phyloP scores from a whole-genome alignment of 1,140 invertebrate species.

The silkworm (Bombyx mori) region DNA sequence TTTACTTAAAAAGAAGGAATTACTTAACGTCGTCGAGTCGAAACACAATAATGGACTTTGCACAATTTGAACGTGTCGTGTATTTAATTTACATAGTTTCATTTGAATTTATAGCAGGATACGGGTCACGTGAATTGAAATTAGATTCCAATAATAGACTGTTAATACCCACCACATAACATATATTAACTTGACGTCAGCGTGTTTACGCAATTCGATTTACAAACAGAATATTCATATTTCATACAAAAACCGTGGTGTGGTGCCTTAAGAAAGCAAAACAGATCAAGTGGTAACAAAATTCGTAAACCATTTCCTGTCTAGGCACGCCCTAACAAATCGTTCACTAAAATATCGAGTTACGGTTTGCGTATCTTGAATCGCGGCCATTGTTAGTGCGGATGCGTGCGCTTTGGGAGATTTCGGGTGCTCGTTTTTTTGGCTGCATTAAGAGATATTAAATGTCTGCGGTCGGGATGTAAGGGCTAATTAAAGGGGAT shows the following conservation, averaged over 20 bases:
- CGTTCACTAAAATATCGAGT: constrained; percentile 56
- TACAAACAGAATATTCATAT: constrained; percentile 4
- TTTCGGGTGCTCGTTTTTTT: constrained; percentile 46
- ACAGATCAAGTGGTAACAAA: constrained; percentile 42
- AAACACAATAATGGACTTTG: neutral
- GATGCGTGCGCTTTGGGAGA: constrained; percentile 44
- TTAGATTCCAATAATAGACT: neutral
- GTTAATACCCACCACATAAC: neutral
- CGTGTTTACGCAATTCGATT: neutral
- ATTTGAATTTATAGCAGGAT: neutral
- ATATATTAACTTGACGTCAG: neutral
- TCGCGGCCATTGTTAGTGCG: constrained; percentile 27
- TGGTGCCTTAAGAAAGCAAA: constrained; percentile 2
- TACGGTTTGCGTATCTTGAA: constrained; percentile 28
- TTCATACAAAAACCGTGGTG: neutral
- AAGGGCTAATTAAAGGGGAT: constrained; percentile 54
- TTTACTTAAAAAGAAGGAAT: neutral
- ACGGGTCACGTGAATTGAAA: neutral
- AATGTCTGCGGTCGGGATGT: constrained; percentile 40
- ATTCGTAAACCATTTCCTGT: constrained; percentile 54
- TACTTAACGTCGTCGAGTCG: neutral
- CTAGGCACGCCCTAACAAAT: constrained; percentile 51
- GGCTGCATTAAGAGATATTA: constrained; percentile 45
- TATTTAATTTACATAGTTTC: neutral
- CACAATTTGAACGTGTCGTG: too few species aligned